Percentiles rank a stretch among this genome's conserved stretches.
phyloP scores from a whole-genome alignment of 2,113 vertebrate species.

The Chlorocebus sabaeus region DNA sequence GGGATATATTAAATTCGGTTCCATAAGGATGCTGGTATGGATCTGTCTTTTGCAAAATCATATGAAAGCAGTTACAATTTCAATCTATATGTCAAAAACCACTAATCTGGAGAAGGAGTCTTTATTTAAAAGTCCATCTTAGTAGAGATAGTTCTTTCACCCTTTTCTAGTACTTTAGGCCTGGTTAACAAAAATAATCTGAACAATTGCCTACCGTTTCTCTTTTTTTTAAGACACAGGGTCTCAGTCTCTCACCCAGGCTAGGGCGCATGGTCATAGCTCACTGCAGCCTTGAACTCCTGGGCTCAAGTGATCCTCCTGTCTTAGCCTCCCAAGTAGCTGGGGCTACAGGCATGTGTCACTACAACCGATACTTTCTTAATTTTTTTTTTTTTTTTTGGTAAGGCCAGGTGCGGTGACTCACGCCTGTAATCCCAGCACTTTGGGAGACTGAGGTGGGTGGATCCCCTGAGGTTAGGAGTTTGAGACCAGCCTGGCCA shows the following conservation, averaged over 20 bases:
- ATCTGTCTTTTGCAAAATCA: constrained; percentile 5
- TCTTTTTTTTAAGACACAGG: no score
- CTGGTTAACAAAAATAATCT: not conserved
- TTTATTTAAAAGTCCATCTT: not conserved
- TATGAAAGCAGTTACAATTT: not conserved
- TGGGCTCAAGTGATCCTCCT: no score
- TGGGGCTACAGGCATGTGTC: no score
- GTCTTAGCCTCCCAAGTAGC: no score
- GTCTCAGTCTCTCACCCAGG: no score
- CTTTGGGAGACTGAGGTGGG: not conserved
- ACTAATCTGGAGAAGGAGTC: not conserved
- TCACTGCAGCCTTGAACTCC: no score
- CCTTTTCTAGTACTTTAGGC: not conserved
- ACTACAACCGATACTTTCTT: no score
- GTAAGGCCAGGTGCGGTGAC: no score
- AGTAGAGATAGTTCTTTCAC: not conserved
- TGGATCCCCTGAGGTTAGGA: not conserved
- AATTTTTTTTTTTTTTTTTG: no score
- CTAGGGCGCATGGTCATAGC: no score
- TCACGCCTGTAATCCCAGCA: not conserved
- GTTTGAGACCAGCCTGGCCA: not conserved
- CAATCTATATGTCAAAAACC: not conserved
- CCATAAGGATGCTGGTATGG: not conserved
- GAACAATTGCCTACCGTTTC: not conserved
- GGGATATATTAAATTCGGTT: not conserved